A percentile compares a stretch with the other conserved stretches of the same genome.
These are phyloP conservation scores for Eilema caniola DNA, from an alignment of 2,888 invertebrate genomes.

Conservation along the genomic window DNA sequence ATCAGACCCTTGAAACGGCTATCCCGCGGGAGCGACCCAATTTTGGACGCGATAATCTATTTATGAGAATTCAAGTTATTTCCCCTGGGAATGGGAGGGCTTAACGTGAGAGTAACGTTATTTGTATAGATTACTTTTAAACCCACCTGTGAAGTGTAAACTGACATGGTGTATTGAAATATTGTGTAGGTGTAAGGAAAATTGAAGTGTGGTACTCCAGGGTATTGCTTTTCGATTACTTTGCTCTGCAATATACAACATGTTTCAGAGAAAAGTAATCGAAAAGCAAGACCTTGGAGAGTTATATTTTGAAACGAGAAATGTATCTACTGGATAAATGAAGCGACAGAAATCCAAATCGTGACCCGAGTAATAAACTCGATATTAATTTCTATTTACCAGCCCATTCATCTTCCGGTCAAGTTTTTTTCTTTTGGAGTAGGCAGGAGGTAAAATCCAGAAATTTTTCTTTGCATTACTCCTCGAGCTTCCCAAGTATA, in stretches of 20 bases:
- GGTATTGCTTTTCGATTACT: no score
- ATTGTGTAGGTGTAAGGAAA: background rate
- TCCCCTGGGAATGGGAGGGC: constrained; percentile 26
- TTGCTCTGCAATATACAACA: no score
- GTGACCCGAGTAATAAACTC: no score
- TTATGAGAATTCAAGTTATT: constrained; percentile 44
- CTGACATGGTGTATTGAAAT: constrained; percentile 9
- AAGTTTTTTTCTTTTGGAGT: no score
- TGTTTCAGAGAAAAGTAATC: background rate
- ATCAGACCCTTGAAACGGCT: constrained; percentile 39
- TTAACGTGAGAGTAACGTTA: constrained; percentile 9
- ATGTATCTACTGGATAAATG: background rate
- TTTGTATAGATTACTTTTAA: constrained; percentile 29
- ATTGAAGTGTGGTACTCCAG: background rate
- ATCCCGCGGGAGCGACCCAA: constrained; percentile 40
- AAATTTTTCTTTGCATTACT: no score
- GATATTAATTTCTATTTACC: no score
- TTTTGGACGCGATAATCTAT: constrained; percentile 44
- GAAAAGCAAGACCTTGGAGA: background rate
- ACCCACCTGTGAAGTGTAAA: constrained; percentile 1
- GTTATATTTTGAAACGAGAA: background rate
- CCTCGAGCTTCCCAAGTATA: no score
- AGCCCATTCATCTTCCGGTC: no score
- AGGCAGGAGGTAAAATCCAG: no score
- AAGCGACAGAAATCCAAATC: no score